Evolutionary conservation across 2,888 invertebrate genomes (phyloP), one percentile per base, ranked within the genome.

Genomic region (Linyphia triangularis): DNA sequence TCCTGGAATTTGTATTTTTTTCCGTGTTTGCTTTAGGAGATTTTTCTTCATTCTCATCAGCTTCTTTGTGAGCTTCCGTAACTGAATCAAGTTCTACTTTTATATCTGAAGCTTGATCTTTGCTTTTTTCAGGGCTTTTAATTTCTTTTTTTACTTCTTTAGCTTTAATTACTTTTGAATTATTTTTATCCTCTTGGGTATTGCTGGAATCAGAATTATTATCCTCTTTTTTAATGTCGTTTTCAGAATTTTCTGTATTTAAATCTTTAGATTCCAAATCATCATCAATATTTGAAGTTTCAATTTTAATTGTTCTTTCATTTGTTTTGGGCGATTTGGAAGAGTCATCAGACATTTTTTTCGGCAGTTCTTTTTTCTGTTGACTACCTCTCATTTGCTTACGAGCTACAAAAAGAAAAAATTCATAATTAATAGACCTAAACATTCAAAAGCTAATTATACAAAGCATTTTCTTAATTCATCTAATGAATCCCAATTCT

Each of bases 301-400:
- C 51, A 59, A 30, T 51, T 24, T 19, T 22, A 16, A n/a, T 33
- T 22, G 10, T 28, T 16, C 30, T 19, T 78, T 13, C 10, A 5
- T 43, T 22, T 28, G 28, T 19, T 26, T 19, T 6, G 5, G 19
- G 2, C 26, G 24, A 59, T n/a, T 28, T 40, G 10, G 30, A 30
- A 10, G 65, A 43, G 16, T 69, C 30, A 7, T 69, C n/a, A 65
- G 33, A n/a, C 37, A 22, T 19, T 65, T 28, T 28, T 3, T 19
- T n/a, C 10, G 0, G 16, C 1, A 3, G 16, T 51, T n/a, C 26
- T 24, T 79, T 85, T 37, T 30, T 30, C 16, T 30, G 30, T 5
- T 28, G 30, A n/a, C 30, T 26, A 30, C 69, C 67, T 63, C 40
- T 37, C 57, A 85, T 43, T 22, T 28, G 40, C n/a, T 61, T 77